phyloP scores from a whole-genome alignment of 2,797 vertebrate genomes.

The Propithecus deckenii region DNA sequence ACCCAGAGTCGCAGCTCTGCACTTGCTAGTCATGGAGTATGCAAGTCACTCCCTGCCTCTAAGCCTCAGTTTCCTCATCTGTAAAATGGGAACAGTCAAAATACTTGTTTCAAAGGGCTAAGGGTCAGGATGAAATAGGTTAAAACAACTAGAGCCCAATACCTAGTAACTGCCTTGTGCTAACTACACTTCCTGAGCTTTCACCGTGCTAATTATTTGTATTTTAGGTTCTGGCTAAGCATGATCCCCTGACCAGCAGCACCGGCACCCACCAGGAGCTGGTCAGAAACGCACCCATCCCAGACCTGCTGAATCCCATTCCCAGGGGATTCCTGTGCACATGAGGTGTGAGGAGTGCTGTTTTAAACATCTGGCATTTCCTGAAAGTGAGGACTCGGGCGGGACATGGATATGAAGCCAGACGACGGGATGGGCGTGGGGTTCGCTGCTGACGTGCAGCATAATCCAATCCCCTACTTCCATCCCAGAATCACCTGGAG shows the following conservation, averaged over 20 bases:
- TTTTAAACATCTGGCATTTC: background rate
- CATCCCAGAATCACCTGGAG: background rate
- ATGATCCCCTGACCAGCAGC: background rate
- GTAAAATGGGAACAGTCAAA: background rate
- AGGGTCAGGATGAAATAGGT: background rate
- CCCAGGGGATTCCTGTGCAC: rapidly evolving
- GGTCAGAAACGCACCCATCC: background rate
- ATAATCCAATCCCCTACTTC: background rate
- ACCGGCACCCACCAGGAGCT: background rate
- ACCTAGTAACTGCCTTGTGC: no score
- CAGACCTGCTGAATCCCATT: rapidly evolving
- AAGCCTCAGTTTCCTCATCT: background rate
- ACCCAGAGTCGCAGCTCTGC: background rate
- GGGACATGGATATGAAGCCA: background rate
- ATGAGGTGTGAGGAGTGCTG: rapidly evolving
- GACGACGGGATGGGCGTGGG: rapidly evolving
- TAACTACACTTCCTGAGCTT: background rate
- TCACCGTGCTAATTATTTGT: background rate
- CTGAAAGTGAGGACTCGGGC: background rate
- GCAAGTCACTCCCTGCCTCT: background rate
- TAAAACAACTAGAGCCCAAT: background rate
- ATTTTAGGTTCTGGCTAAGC: background rate
- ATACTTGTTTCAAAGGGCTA: background rate
- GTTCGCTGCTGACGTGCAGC: background rate
- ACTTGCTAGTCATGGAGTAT: rapidly evolving